These are phyloP conservation scores for Platorchestia sp. DNA, from an alignment of 1,140 invertebrate genomes.

Conservation along the genomic window DNA sequence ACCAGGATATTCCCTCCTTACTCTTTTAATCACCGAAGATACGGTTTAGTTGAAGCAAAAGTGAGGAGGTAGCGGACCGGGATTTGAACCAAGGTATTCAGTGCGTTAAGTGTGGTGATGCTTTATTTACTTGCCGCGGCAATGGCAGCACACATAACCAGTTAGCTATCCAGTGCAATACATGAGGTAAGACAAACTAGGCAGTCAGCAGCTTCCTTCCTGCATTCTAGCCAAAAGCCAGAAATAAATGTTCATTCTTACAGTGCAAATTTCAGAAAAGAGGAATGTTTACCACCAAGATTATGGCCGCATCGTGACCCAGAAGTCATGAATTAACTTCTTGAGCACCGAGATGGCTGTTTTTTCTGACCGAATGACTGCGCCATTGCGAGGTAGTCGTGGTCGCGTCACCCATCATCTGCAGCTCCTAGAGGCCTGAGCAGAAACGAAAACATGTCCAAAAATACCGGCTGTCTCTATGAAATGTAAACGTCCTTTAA, in stretches of 20 bases:
- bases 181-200: not conserved
- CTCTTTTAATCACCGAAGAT: no score
- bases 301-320: slow-evolving; percentile 4
- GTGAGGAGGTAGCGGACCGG: no score
- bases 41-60: no score
- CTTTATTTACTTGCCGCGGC: no score
- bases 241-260: not conserved
- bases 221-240: not conserved
- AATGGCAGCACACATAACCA: not conserved
- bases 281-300: not conserved
- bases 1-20: no score
- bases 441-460: not conserved
- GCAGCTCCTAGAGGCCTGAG: not conserved
- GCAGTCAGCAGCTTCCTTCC: not conserved
- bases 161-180: not conserved
- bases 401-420: not conserved
- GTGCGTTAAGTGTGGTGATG: no score
- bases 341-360: not conserved
- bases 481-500: no score
- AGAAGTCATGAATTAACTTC: not conserved
- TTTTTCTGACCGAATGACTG: not conserved
- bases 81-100: no score
- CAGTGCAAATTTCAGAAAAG: not conserved
- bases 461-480: no score
- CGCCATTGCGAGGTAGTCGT: no score